These are phyloP conservation scores for Sialia sialis DNA, from an alignment of 2,113 vertebrate species.

Conservation along the genomic window DNA sequence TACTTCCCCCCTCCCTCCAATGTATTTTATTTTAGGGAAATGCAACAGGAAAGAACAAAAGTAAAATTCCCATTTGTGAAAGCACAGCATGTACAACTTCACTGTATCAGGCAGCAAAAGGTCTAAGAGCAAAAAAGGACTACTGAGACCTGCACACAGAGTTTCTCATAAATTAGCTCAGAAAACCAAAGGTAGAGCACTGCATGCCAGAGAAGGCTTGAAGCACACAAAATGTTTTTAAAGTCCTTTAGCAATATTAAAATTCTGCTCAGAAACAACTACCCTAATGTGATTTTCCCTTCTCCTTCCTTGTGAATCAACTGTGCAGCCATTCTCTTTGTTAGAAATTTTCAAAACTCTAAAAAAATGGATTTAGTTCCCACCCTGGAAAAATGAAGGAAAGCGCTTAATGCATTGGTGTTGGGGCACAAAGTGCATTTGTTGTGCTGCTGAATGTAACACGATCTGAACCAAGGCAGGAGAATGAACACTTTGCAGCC, in stretches of 20 bases:
- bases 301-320: neutral
- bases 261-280: slow-evolving; percentile 17
- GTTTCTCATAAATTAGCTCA: slow-evolving; percentile 42
- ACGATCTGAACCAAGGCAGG: slow-evolving; percentile 34
- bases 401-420: slow-evolving; percentile 37
- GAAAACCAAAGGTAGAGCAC: slow-evolving; percentile 14
- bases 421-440: slow-evolving; percentile 61
- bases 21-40: slow-evolving; percentile 24
- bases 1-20: neutral
- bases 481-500: slow-evolving; percentile 41
- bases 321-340: neutral
- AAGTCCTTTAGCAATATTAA: slow-evolving; percentile 13
- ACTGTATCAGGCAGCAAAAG: slow-evolving; percentile 19
- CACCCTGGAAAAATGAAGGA: slow-evolving; percentile 10
- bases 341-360: slow-evolving; percentile 13
- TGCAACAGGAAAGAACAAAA: slow-evolving; percentile 39
- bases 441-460: slow-evolving; percentile 61
- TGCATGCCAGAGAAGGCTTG: neutral
- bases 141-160: slow-evolving; percentile 17
- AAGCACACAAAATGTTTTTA: neutral
- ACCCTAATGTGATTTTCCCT: neutral
- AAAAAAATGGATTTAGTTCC: neutral
- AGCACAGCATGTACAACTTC: slow-evolving; percentile 33
- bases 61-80: slow-evolving; percentile 6
- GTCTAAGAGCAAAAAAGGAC: slow-evolving; percentile 33